Conservation (phyloP, 2,113 vertebrate genomes). For the Rhabdornis inornatus region DNA sequence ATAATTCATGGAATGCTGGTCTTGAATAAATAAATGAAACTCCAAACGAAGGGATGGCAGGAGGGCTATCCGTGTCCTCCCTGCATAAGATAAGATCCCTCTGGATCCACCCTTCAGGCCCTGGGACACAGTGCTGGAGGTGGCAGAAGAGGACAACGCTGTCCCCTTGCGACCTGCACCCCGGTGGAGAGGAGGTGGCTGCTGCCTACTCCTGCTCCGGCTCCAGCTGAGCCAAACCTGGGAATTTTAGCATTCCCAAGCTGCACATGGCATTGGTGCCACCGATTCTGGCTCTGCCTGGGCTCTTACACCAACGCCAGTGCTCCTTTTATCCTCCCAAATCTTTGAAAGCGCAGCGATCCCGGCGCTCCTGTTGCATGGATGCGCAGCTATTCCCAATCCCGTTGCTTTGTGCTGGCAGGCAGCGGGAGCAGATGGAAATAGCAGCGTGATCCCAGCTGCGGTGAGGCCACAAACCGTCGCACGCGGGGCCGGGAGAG, state of each 20-base stretch:
- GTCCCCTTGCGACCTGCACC: not conserved
- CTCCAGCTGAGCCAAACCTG: not conserved
- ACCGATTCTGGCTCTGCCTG: accelerated
- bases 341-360: accelerated
- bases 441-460: slow-evolving; percentile 51
- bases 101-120: accelerated
- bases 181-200: not conserved
- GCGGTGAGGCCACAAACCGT: not conserved
- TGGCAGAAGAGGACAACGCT: not conserved
- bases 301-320: accelerated
- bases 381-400: accelerated
- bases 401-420: not conserved
- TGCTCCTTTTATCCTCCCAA: accelerated
- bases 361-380: not conserved
- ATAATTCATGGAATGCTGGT: not conserved
- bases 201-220: accelerated
- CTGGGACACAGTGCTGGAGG: accelerated
- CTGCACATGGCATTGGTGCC: accelerated
- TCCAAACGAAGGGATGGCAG: not conserved
- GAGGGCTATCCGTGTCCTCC: accelerated
- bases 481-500: not conserved
- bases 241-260: not conserved
- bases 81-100: too few species aligned
- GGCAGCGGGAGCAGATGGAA: slow-evolving; percentile 44
- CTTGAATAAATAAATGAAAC: slow-evolving; percentile 45